Conservation (phyloP, 1,140 invertebrate species). For the Dendroctonus ponderosae region DNA sequence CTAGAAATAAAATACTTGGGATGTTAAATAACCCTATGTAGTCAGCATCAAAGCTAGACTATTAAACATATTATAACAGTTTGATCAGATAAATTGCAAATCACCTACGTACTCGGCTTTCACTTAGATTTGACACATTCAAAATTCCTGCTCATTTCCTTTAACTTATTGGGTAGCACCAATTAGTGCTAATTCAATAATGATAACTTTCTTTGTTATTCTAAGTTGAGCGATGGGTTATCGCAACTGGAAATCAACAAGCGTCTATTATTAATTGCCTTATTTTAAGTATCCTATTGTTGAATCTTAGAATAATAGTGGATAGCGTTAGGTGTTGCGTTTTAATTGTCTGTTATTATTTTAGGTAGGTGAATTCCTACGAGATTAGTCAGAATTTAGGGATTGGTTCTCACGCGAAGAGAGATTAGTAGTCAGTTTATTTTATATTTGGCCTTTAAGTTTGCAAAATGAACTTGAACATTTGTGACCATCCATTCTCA, state of each 20-base stretch:
- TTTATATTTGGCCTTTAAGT: too few species aligned
- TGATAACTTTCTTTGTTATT: constrained; percentile 31
- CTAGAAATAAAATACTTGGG: too few species aligned
- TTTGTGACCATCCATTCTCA: too few species aligned
- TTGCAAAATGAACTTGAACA: too few species aligned
- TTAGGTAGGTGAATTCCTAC: constrained; percentile 9
- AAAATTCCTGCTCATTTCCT: neutral
- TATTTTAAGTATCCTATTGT: constrained; percentile 10
- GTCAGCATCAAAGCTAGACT: too few species aligned
- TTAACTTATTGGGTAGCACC: constrained; percentile 2
- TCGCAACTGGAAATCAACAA: constrained; percentile 7
- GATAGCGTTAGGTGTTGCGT: constrained; percentile 5
- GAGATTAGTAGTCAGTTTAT: too few species aligned
- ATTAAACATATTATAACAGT: too few species aligned
- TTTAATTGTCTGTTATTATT: constrained; percentile 12
- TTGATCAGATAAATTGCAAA: too few species aligned
- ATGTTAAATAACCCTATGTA: too few species aligned
- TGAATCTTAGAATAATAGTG: constrained; percentile 3
- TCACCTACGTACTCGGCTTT: neutral
- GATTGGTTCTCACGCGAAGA: too few species aligned
- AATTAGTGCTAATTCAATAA: constrained; percentile 25
- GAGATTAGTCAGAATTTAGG: neutral
- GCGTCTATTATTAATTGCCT: constrained; percentile 21
- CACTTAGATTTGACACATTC: neutral
- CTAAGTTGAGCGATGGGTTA: constrained; percentile 8